phyloP scores from a whole-genome alignment of 2,888 invertebrate species.

The Drosophila mimica region DNA sequence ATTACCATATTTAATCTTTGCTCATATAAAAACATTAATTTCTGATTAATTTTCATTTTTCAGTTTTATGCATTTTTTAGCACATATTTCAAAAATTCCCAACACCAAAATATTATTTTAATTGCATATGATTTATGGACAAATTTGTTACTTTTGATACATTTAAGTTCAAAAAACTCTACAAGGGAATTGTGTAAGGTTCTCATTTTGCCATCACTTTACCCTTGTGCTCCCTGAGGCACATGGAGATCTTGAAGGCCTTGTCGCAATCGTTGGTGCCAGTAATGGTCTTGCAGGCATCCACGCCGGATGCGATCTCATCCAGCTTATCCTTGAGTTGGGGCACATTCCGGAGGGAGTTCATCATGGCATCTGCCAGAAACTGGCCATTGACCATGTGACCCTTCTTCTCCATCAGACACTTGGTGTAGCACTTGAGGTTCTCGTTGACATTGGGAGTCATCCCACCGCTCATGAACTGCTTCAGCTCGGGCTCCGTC shows the following conservation, averaged over 20 bases:
- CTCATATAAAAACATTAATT: no score
- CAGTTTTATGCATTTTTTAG: neutral
- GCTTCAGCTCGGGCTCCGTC: constrained; percentile 61
- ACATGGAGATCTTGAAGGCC: constrained; percentile 77
- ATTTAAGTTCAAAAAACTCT: constrained; percentile 6
- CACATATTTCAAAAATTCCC: neutral
- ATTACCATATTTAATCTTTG: no score
- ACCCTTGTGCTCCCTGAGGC: constrained; percentile 70
- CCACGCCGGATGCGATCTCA: constrained; percentile 64
- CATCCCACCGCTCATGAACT: constrained; percentile 58
- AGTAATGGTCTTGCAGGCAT: constrained; percentile 72
- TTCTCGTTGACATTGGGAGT: constrained; percentile 56
- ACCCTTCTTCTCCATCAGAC: constrained; percentile 81
- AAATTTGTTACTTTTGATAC: constrained; percentile 37
- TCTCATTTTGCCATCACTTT: neutral
- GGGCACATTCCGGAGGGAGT: constrained; percentile 55
- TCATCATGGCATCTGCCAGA: constrained; percentile 57
- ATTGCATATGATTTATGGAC: constrained; percentile 25
- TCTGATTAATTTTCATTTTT: neutral
- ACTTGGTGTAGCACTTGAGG: constrained; percentile 79
- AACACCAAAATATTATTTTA: constrained; percentile 34
- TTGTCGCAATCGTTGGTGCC: constrained; percentile 80
- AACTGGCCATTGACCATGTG: constrained; percentile 71
- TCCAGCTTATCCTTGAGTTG: constrained; percentile 63
- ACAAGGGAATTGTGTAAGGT: neutral